Conservation (phyloP, 1,140 invertebrate species). For the Drosophila rhopaloa region DNA sequence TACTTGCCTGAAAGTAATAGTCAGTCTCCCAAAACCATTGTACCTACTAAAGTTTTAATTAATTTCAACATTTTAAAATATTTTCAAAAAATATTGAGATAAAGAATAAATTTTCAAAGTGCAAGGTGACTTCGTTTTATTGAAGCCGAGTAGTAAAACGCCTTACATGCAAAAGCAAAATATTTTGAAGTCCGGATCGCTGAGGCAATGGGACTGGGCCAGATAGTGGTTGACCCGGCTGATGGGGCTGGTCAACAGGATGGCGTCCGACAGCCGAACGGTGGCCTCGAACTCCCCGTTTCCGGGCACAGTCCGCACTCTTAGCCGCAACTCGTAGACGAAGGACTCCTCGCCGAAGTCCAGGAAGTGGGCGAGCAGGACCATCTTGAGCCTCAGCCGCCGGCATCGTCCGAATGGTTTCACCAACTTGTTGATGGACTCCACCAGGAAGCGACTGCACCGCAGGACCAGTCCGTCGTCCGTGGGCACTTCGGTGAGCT, state of each 20-base stretch:
- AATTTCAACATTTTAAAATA: too few species aligned
- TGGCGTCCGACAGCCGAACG: slow-evolving; percentile 10
- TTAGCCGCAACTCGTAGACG: slow-evolving; percentile 16
- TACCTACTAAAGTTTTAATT: too few species aligned
- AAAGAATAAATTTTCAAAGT: too few species aligned
- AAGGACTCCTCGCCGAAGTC: slow-evolving; percentile 9
- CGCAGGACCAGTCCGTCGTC: slow-evolving; percentile 24
- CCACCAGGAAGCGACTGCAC: slow-evolving; percentile 33
- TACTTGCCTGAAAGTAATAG: too few species aligned
- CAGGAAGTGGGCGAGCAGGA: slow-evolving; percentile 85
- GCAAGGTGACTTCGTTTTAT: too few species aligned
- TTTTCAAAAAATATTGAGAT: too few species aligned
- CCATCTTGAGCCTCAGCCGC: not conserved
- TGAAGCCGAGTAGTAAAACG: not conserved
- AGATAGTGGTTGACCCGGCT: slow-evolving; percentile 20
- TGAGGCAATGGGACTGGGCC: slow-evolving; percentile 22
- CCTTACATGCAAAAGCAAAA: slow-evolving; percentile 62
- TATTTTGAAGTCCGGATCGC: slow-evolving; percentile 6
- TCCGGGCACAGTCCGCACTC: slow-evolving; percentile 25
- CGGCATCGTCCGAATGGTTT: not conserved
- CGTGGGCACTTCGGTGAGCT: slow-evolving; percentile 15
- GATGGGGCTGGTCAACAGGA: slow-evolving; percentile 21
- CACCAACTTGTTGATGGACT: slow-evolving; percentile 21
- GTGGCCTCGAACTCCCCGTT: slow-evolving; percentile 32
- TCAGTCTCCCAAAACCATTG: too few species aligned